Evolutionary conservation across 1,140 invertebrate genomes (phyloP).

Genomic region (Apis florea): DNA sequence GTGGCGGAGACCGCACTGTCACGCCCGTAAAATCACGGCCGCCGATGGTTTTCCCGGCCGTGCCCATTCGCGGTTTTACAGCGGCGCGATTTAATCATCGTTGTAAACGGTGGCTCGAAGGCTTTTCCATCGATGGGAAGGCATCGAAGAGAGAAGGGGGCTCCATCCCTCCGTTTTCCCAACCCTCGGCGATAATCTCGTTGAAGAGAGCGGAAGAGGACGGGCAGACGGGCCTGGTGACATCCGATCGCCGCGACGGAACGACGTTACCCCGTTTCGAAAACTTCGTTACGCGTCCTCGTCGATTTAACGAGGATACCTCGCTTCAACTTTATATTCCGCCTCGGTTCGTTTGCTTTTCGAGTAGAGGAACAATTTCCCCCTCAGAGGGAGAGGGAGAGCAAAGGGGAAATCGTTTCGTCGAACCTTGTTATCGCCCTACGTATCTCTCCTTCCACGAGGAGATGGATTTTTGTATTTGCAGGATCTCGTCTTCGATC

Average conservation of each 20-base stretch:
- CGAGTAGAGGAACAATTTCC: too few relatives aligned
- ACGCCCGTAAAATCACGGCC: constrained; percentile 30
- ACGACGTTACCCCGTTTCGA: constrained; percentile 55
- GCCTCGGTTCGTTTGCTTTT: constrained; percentile 36
- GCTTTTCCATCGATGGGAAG: constrained; percentile 39
- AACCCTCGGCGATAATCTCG: constrained; percentile 56
- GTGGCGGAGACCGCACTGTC: constrained; percentile 5
- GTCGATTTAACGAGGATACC: constrained; percentile 42
- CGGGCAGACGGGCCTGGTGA: constrained; percentile 59
- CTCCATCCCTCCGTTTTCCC: background rate
- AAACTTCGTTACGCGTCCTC: constrained; percentile 63
- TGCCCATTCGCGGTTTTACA: constrained; percentile 31
- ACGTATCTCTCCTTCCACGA: too few relatives aligned
- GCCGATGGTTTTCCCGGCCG: constrained; percentile 3
- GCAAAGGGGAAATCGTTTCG: too few relatives aligned
- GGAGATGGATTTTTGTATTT: too few relatives aligned
- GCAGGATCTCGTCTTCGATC: too few relatives aligned
- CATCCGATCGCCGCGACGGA: constrained; percentile 62
- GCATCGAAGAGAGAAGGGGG: constrained; percentile 23
- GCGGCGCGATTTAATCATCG: constrained; percentile 70
- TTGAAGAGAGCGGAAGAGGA: constrained; percentile 48
- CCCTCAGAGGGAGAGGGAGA: too few relatives aligned
- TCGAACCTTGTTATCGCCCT: too few relatives aligned
- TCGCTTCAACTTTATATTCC: constrained; percentile 19
- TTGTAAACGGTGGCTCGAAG: constrained; percentile 71